These are phyloP conservation scores for Octodon degus DNA, from an alignment of 2,113 vertebrate species.

Conservation along the genomic window DNA sequence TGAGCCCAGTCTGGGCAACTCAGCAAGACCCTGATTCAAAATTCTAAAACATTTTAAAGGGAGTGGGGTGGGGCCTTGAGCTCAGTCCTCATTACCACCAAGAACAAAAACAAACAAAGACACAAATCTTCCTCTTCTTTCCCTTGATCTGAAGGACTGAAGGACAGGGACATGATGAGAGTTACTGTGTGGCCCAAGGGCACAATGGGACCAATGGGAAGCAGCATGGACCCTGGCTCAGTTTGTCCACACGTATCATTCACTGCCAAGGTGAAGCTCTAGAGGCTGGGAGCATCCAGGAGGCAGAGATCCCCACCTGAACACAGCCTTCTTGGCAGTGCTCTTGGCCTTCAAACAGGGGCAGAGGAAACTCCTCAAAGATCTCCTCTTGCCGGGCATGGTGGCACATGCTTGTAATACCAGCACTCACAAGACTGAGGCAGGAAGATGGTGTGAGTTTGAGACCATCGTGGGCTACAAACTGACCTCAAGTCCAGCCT, in stretches of 20 bases:
- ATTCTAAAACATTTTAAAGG: neutral
- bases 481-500: too few species aligned
- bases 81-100: neutral
- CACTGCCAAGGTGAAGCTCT: neutral
- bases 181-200: neutral
- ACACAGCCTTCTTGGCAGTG: neutral
- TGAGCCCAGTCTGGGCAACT: too few species aligned
- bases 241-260: neutral
- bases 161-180: neutral
- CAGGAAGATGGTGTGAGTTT: too few species aligned
- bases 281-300: neutral
- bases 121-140: neutral
- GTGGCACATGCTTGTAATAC: too few species aligned
- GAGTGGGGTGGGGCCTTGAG: neutral
- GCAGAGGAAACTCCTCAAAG: neutral
- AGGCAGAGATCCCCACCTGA: slow-evolving; percentile 9
- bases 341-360: neutral
- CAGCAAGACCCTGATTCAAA: too few species aligned
- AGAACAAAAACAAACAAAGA: neutral
- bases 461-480: too few species aligned
- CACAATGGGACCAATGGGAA: neutral
- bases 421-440: too few species aligned
- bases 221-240: neutral
- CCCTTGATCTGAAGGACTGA: neutral
- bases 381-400: too few species aligned